Percentiles rank a stretch among this genome's conserved stretches.
These are phyloP conservation scores for Cuculus canorus DNA, from an alignment of 2,797 vertebrate species.

Conservation along the genomic window DNA sequence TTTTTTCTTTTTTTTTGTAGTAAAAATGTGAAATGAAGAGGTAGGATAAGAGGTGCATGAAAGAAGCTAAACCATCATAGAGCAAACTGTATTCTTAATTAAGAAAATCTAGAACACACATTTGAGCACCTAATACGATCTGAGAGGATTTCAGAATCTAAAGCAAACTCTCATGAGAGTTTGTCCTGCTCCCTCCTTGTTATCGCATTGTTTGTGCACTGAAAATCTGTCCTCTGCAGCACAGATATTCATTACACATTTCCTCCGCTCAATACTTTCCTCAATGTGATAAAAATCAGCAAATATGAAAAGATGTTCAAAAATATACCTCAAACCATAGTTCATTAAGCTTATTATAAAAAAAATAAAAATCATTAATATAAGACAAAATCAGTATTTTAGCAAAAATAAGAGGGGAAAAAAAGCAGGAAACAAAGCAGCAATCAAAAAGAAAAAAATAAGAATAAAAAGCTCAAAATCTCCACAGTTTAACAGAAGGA, in stretches of 20 bases:
- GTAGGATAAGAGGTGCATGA: background rate
- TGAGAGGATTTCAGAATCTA: background rate
- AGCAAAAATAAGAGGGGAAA: background rate
- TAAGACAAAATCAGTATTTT: background rate
- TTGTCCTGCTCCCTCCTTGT: background rate
- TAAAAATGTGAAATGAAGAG: background rate
- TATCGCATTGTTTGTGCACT: background rate
- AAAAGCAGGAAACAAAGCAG: background rate
- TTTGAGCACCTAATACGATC: background rate
- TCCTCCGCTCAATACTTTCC: background rate
- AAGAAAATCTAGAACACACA: background rate
- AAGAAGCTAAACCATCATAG: background rate
- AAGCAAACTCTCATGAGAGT: background rate
- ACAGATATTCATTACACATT: accelerated
- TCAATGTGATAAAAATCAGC: background rate
- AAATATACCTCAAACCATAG: background rate
- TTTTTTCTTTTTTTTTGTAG: background rate
- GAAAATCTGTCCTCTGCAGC: background rate
- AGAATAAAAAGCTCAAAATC: too few species aligned
- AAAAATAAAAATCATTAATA: background rate
- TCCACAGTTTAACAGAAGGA: background rate
- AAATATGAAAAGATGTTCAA: background rate
- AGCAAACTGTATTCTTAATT: background rate
- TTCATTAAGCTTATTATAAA: background rate
- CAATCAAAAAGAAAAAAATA: background rate